Percentiles rank a stretch among this genome's conserved stretches.
Conservation (phyloP, 2,113 vertebrate genomes). For the Eptesicus fuscus region DNA sequence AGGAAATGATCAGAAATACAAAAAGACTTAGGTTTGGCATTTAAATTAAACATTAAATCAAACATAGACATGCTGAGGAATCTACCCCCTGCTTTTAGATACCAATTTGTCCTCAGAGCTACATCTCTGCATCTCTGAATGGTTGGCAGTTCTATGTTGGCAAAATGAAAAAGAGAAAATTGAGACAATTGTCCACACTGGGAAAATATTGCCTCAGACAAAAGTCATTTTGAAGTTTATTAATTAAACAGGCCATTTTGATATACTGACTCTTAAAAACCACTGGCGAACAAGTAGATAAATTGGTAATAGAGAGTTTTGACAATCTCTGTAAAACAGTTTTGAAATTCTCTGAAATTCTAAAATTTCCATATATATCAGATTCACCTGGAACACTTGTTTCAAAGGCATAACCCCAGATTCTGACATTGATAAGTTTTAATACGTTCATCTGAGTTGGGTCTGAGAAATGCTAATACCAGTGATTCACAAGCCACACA, state of each 20-base stretch:
- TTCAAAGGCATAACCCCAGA: not conserved
- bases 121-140: not conserved
- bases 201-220: not conserved
- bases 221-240: slow-evolving; percentile 20
- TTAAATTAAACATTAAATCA: slow-evolving; percentile 62
- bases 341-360: not conserved
- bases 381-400: not conserved
- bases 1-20: slow-evolving; percentile 52
- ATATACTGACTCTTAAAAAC: not conserved
- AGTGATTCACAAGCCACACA: not conserved
- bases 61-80: slow-evolving; percentile 50
- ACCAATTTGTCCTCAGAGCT: slow-evolving; percentile 4
- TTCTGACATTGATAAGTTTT: not conserved
- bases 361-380: not conserved
- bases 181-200: not conserved
- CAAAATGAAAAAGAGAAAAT: slow-evolving; percentile 36
- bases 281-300: not conserved
- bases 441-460: slow-evolving; percentile 2
- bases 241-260: not conserved
- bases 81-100: slow-evolving; percentile 28
- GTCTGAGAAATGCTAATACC: slow-evolving; percentile 1
- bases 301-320: not conserved
- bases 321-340: not conserved
- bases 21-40: slow-evolving; percentile 40
- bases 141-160: not conserved